Evolutionary conservation across 2,888 invertebrate species (phyloP), one percentile per base, ranked within the genome.

Genomic region (Sericinus montela): DNA sequence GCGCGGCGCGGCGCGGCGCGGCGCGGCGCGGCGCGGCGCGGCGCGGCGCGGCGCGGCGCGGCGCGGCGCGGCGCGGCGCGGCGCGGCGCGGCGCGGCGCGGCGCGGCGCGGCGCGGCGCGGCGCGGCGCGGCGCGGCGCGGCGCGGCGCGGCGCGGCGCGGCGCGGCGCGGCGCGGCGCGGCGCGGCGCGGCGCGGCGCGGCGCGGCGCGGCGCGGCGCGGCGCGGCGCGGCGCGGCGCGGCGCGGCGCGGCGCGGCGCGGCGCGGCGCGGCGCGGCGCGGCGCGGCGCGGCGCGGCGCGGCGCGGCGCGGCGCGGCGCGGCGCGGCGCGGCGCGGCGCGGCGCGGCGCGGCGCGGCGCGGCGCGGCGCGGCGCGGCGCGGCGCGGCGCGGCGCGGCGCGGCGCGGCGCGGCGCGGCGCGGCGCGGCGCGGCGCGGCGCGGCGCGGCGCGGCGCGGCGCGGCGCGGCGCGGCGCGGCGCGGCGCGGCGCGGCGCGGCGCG

Each of bases 11-110:
- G 34, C 14, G n/a, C 34, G 7, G 34, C 3, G 34, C 14, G 19
- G 7, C 11, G 23, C 25, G 36, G 9, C 53, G 56, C 45, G 34
- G 35, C 15, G 35, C 7, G 35, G 35, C 3, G 29, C n/a, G 29
- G 15, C n/a, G 6, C 1, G 28, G n/a, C n/a, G n/a, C n/a, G n/a
- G n/a, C n/a, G n/a, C n/a, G n/a, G n/a, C n/a, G n/a, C n/a, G n/a
- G n/a, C n/a, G n/a, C n/a, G n/a, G n/a, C n/a, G n/a, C n/a, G 11
- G 9, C 15, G 1, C 41, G 7, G 11, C 13, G 14, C 34, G 34
- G 34, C 14, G n/a, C 34, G 7, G 34, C 3, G 34, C 14, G 19
- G 7, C 11, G 23, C 25, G 36, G 9, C 53, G 56, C 45, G 34
- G 35, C 15, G 35, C 7, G 35, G 35, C 3, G 29, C n/a, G 29